These are phyloP conservation scores for Pogonophryne albipinna DNA, from an alignment of 2,797 vertebrate genomes.

Conservation along the genomic window DNA sequence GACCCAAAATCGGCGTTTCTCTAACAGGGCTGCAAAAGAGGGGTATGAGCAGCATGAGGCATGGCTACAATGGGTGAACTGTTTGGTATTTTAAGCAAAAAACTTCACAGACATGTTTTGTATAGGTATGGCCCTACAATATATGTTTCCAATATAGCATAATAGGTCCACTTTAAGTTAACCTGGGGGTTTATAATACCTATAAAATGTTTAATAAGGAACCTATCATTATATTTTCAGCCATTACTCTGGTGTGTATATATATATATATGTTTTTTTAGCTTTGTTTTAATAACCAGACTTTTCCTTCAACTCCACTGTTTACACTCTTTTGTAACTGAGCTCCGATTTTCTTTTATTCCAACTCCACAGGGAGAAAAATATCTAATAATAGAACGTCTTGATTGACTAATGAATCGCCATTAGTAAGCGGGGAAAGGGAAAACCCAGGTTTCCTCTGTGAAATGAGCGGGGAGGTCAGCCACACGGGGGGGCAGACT, in stretches of 20 bases:
- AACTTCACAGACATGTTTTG: too few relatives aligned
- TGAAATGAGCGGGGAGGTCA: slow-evolving; percentile 66
- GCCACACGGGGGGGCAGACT: slow-evolving; percentile 52
- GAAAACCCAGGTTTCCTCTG: slow-evolving; percentile 75
- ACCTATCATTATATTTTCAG: background rate
- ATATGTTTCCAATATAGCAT: too few relatives aligned
- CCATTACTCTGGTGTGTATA: background rate
- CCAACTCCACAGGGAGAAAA: slow-evolving; percentile 23
- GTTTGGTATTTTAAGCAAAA: too few relatives aligned
- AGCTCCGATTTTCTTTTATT: background rate
- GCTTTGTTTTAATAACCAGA: background rate
- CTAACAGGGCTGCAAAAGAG: too few relatives aligned
- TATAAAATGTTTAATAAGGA: background rate
- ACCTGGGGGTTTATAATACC: background rate
- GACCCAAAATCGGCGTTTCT: too few relatives aligned
- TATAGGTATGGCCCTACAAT: too few relatives aligned
- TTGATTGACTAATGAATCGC: slow-evolving; percentile 70
- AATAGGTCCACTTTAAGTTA: background rate
- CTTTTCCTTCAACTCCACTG: background rate
- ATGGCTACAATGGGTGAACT: too few relatives aligned
- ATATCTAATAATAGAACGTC: slow-evolving; percentile 60
- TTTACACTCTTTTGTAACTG: slow-evolving; percentile 25
- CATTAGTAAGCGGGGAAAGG: slow-evolving; percentile 62
- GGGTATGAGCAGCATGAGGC: too few relatives aligned
- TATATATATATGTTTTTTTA: background rate